Evolutionary conservation across 2,888 invertebrate genomes (phyloP), one percentile per base, ranked within the genome.

Genomic region (Calameuta pallipes): DNA sequence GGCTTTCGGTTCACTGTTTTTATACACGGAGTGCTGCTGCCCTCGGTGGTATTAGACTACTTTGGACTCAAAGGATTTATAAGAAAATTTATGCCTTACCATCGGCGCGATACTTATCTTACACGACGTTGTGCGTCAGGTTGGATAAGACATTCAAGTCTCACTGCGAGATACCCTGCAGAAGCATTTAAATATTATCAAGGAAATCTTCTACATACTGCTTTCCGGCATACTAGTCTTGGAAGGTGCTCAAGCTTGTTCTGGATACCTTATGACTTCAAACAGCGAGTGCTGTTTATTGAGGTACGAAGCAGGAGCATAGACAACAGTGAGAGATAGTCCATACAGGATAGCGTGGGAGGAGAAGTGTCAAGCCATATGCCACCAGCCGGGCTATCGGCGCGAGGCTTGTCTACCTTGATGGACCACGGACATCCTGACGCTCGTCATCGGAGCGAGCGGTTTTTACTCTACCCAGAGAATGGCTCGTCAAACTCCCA

Each of bases 381-480:
- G 91, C 91, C 91, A 88, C 91, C 91, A 86, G 91, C 90, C 90
- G 91, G 90, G 90, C 85, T 90, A 85, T 90, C 90, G 90, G 90
- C 91, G 75, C 90, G 88, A 90, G 90, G 90, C 88, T 91, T 90
- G 89, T 90, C 89, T 90, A 90, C 86, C 88, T 91, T 91, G 89
- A 91, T 91, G 91, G 91, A 91, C 90, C 91, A 90, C 90, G 91
- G 91, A 90, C 90, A 91, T 89, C 90, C 90, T 77, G 91, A 91
- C 87, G 91, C 91, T 91, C 91, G 91, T 90, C 90, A 91, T 90
- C 91, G 90, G 88, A 90, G 87, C 91, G 91, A 91, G 91, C 91
- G 89, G 80, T 90, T 88, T 86, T 78, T 89, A 86, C 85, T 88
- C 75, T 90, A 89, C 82, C 83, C 90, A 83, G 91, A 91, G 89